A percentile compares a stretch with the other conserved stretches of the same genome.
phyloP scores from a whole-genome alignment of 1,140 invertebrate species.

The Euborellia annulipes region DNA sequence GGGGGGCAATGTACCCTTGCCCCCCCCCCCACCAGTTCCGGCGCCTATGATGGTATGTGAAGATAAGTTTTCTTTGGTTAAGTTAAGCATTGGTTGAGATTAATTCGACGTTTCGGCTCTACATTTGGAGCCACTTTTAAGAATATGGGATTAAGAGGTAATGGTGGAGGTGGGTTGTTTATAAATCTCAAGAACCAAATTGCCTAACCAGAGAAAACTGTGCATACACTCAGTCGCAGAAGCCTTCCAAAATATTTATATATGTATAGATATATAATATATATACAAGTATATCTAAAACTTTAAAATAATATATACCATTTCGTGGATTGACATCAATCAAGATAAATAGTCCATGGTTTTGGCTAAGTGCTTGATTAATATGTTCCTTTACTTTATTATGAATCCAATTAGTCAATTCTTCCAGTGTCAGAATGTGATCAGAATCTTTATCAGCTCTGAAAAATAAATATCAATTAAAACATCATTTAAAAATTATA shows the following conservation, averaged over 20 bases:
- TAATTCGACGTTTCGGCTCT: no score
- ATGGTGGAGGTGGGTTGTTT: no score
- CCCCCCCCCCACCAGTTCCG: no score
- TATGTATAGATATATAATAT: not conserved
- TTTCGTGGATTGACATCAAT: slow-evolving; percentile 58
- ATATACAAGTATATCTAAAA: not conserved
- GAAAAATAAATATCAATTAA: slow-evolving; percentile 15
- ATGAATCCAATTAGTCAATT: slow-evolving; percentile 56
- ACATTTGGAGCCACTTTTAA: not conserved
- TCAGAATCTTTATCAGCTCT: slow-evolving; percentile 53
- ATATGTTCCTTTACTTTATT: slow-evolving; percentile 60
- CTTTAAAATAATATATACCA: slow-evolving; percentile 30
- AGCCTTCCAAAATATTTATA: slow-evolving; percentile 1
- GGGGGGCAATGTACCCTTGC: no score
- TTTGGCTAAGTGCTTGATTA: slow-evolving; percentile 49
- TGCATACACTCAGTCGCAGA: not conserved
- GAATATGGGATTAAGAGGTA: not conserved
- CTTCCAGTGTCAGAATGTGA: slow-evolving; percentile 39
- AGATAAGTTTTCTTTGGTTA: no score
- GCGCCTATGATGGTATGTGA: no score
- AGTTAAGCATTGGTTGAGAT: no score
- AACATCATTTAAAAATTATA: not conserved
- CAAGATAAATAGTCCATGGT: slow-evolving; percentile 50
- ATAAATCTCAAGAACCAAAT: not conserved
- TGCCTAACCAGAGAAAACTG: not conserved